A percentile compares a stretch with the other conserved stretches of the same genome.
phyloP scores from a whole-genome alignment of 2,888 invertebrate genomes.

The Pseudococcus longispinus region DNA sequence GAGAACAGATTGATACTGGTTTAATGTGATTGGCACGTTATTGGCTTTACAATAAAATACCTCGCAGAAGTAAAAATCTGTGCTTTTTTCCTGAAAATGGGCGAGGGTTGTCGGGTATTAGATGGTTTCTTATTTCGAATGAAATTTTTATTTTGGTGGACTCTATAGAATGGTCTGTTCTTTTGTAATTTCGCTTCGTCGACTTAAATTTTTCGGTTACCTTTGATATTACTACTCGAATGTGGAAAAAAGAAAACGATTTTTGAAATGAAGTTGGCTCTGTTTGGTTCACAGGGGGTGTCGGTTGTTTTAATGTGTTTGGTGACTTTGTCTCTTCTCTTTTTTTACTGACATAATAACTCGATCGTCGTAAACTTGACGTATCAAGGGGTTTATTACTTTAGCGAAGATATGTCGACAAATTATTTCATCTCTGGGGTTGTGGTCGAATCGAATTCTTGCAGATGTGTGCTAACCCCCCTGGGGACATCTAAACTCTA shows the following conservation, averaged over 20 bases:
- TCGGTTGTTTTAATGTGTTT: background rate
- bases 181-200: background rate
- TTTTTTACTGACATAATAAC: background rate
- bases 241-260: background rate
- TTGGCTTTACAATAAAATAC: slow-evolving; percentile 4
- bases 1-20: slow-evolving; percentile 40
- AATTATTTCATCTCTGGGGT: background rate
- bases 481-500: too few relatives aligned
- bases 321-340: background rate
- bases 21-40: slow-evolving; percentile 48
- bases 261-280: background rate
- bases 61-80: background rate
- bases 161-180: background rate
- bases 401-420: background rate
- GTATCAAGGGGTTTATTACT: background rate
- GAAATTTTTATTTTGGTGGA: background rate
- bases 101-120: background rate
- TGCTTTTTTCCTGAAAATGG: background rate
- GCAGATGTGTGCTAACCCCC: background rate
- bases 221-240: background rate
- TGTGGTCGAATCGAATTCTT: background rate
- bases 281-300: background rate
- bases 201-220: background rate
- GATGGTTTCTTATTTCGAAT: background rate
- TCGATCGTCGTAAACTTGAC: background rate